Evolutionary conservation across 2,113 vertebrate species (phyloP).

Genomic region (Dendropsophus ebraccatus): DNA sequence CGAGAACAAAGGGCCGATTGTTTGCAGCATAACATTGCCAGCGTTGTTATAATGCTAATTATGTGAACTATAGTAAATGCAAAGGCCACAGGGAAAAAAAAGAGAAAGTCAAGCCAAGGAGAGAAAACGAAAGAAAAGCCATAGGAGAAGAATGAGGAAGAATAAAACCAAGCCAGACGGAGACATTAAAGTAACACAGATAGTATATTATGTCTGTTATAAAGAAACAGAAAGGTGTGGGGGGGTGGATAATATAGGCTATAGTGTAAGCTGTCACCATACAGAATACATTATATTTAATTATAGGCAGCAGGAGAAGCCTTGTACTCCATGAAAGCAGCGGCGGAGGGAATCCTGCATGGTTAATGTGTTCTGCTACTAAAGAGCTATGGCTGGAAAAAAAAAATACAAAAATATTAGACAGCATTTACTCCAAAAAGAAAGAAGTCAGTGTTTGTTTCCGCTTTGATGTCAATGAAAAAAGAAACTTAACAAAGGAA

Average conservation of each 20-base stretch:
- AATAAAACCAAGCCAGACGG: background rate
- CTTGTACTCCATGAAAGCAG: background rate
- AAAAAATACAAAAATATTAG: too few relatives aligned
- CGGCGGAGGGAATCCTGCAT: background rate
- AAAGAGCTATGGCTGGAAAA: background rate
- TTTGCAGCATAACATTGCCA: slow-evolving; percentile 21
- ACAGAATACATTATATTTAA: background rate
- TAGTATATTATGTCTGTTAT: background rate
- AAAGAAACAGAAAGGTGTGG: background rate
- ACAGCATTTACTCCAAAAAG: too few relatives aligned
- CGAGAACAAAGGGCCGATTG: slow-evolving; percentile 27
- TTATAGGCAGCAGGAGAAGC: background rate
- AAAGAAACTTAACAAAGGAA: too few relatives aligned
- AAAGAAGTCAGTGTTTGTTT: too few relatives aligned
- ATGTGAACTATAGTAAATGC: slow-evolving; percentile 37
- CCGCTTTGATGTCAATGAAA: too few relatives aligned
- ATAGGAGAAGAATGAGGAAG: background rate
- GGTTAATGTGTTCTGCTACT: background rate
- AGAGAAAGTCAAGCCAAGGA: slow-evolving; percentile 22
- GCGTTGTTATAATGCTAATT: slow-evolving; percentile 43
- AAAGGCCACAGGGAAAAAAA: slow-evolving; percentile 25
- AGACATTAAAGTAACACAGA: background rate
- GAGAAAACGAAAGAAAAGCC: slow-evolving; percentile 18
- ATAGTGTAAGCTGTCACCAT: background rate
- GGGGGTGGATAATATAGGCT: background rate